Conservation (phyloP, 2,888 invertebrate genomes). For the Parascotia fuliginaria region DNA sequence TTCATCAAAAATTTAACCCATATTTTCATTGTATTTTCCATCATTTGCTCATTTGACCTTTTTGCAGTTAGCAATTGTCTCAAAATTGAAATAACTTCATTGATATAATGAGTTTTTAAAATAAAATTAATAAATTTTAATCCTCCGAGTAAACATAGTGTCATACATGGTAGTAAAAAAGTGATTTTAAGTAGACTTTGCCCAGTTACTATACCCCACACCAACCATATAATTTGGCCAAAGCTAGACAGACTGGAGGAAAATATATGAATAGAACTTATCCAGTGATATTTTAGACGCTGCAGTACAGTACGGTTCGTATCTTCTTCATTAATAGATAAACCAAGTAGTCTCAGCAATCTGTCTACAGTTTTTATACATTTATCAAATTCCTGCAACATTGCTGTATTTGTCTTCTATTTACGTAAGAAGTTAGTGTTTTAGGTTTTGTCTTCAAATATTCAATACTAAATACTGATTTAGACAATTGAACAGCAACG, state of each 20-base stretch:
- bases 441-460: background rate
- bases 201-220: slow-evolving; percentile 26
- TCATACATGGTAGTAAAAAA: slow-evolving; percentile 50
- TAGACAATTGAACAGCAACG: too few relatives aligned
- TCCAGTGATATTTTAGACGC: slow-evolving; percentile 40
- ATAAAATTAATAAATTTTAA: slow-evolving; percentile 51
- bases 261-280: slow-evolving; percentile 38
- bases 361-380: slow-evolving; percentile 39
- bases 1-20: slow-evolving; percentile 35
- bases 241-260: slow-evolving; percentile 28
- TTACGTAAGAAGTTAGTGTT: too few relatives aligned
- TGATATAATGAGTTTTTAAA: slow-evolving; percentile 39
- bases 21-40: slow-evolving; percentile 20
- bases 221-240: slow-evolving; percentile 44
- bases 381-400: slow-evolving; percentile 40
- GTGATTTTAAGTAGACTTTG: slow-evolving; percentile 48
- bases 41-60: slow-evolving; percentile 8
- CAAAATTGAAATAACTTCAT: slow-evolving; percentile 43
- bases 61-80: slow-evolving; percentile 28
- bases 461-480: background rate
- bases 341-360: slow-evolving; percentile 39
- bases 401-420: background rate
- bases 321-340: slow-evolving; percentile 43
- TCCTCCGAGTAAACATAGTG: slow-evolving; percentile 47
- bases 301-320: slow-evolving; percentile 28